Conservation (phyloP, 2,797 vertebrate genomes). For the Amphiprion clarkii region DNA sequence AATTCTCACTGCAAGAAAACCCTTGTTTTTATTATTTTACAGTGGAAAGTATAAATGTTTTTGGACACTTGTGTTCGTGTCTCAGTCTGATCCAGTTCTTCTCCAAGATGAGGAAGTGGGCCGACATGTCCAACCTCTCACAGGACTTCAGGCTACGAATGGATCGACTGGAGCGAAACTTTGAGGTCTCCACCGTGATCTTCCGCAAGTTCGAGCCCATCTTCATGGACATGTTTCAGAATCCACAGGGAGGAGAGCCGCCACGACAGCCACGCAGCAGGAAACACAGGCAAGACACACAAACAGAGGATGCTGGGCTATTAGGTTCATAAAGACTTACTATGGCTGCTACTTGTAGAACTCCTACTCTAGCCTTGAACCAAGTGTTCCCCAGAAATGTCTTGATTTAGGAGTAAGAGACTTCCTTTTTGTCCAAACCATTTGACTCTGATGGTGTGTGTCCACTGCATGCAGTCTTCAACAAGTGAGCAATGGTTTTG, state of each 20-base stretch:
- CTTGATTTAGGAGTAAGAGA: too few species aligned
- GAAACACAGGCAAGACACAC: slow-evolving; percentile 89
- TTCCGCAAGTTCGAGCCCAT: slow-evolving; percentile 98
- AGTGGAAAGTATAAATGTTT: too few species aligned
- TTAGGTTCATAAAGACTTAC: too few species aligned
- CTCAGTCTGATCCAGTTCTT: slow-evolving; percentile 97
- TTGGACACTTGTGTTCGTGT: not conserved
- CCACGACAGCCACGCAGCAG: slow-evolving; percentile 91
- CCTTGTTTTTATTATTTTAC: not conserved
- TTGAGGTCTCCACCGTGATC: slow-evolving; percentile 97
- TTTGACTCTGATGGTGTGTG: too few species aligned
- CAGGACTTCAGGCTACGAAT: slow-evolving; percentile 93
- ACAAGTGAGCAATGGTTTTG: too few species aligned
- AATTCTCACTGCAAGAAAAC: too few species aligned
- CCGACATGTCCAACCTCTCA: slow-evolving; percentile 94
- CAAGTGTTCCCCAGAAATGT: too few species aligned
- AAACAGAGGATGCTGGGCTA: too few species aligned
- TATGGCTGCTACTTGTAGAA: too few species aligned
- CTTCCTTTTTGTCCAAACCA: too few species aligned
- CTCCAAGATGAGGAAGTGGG: slow-evolving; percentile 99
- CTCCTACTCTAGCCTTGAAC: too few species aligned
- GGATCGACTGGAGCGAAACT: slow-evolving; percentile 94
- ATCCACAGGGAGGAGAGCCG: slow-evolving; percentile 90
- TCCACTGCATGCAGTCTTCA: too few species aligned
- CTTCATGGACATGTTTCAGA: slow-evolving; percentile 96